These are phyloP conservation scores for Centrocercus urophasianus DNA, from an alignment of 2,113 vertebrate genomes.

Conservation along the genomic window DNA sequence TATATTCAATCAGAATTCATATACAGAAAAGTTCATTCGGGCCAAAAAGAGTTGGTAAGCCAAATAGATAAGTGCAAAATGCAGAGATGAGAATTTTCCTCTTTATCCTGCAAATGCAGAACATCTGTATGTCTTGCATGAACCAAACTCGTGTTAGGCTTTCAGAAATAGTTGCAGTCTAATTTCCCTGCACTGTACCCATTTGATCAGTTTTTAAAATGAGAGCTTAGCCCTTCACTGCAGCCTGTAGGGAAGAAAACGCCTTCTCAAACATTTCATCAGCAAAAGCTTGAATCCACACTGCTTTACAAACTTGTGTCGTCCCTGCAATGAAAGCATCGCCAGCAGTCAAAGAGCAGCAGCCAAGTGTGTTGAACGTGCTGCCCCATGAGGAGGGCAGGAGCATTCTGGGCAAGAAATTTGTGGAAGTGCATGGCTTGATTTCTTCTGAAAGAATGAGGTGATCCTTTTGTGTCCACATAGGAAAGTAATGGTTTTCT, in stretches of 20 bases:
- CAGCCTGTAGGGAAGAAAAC: background rate
- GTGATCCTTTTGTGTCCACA: background rate
- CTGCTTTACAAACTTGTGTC: background rate
- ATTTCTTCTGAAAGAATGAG: slow-evolving; percentile 31
- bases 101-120: slow-evolving; percentile 71
- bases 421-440: background rate
- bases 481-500: slow-evolving; percentile 19
- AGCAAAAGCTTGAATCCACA: background rate
- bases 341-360: background rate
- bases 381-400: background rate
- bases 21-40: background rate
- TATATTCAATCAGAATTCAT: slow-evolving; percentile 19
- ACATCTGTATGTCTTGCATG: slow-evolving; percentile 72
- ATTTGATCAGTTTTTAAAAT: slow-evolving; percentile 64
- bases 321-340: background rate
- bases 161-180: slow-evolving; percentile 68
- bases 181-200: slow-evolving; percentile 60
- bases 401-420: background rate
- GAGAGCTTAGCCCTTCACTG: slow-evolving; percentile 15
- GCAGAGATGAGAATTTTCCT: slow-evolving; percentile 63
- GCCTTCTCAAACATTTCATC: background rate
- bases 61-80: slow-evolving; percentile 59
- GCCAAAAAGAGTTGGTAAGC: slow-evolving; percentile 47
- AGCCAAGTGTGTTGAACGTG: background rate
- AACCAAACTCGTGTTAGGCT: slow-evolving; percentile 65